Base-by-base conservation (phyloP, 92 coral and sea anemone genomes). In the Porites evermanni region DNA sequence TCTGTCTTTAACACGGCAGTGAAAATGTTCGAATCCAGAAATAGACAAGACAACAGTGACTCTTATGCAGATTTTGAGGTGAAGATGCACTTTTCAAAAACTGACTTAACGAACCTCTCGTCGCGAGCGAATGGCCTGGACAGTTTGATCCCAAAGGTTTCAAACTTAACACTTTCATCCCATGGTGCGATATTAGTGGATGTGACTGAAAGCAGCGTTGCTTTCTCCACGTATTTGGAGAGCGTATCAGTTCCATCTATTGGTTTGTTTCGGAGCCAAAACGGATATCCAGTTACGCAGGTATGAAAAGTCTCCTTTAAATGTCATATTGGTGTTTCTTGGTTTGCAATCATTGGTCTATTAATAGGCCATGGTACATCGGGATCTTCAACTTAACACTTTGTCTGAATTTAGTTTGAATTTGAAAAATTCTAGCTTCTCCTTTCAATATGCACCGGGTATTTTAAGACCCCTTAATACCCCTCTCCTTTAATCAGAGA, bases 111-210 rank as follows among this genome's bases (percentile, higher is more conserved):
- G 72, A 63, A 83, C 53, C 72, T 70, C 13, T 59, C 64, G 20
- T 53, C 80, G 12, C 72, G 61, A 0, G 58, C 51, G 14, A 17
- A 74, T 19, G 80, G 87, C 17, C 29, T 83, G 64, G 18, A 61
- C 60, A 51, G 64, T 44, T 60, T 74, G 10, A 73, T 74, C 32
- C 72, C 79, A 12, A 23, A 23, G 47, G n/a, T 83, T 32, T 1
- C 23, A n/a, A 83, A 73, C 32, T 47, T 83, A 12, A 73, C 87
- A 7, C 12, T 47, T 12, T n/a, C 53, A 7, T 63, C 64, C 0
- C 87, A 74, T 20, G 87, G 80, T 5, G 47, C 77, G 7, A 74
- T 83, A 24, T 83, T 83, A 18, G 79, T 74, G 5, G 80, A 83
- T 53, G 80, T 83, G 7, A 83, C 80, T 9, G 47, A 74, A 65